These are phyloP conservation scores for Pediacus dermestoides DNA, from an alignment of 2,888 invertebrate species.

Conservation along the genomic window DNA sequence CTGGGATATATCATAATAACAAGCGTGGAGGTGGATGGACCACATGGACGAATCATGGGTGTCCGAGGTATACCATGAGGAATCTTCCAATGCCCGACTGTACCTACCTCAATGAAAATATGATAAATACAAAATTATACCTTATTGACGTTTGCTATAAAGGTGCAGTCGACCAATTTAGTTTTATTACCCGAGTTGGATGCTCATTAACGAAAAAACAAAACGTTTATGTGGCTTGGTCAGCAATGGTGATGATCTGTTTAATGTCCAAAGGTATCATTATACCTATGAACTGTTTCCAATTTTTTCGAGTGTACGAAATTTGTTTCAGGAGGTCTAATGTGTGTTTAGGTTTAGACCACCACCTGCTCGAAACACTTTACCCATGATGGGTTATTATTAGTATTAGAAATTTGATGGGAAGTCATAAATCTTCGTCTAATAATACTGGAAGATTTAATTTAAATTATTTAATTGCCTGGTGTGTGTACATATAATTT, in stretches of 20 bases:
- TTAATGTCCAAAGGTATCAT: constrained; percentile 33
- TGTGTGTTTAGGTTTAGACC: constrained; percentile 25
- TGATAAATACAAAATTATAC: constrained; percentile 45
- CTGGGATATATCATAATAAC: constrained; percentile 44
- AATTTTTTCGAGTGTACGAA: constrained; percentile 14
- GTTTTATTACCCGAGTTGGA: constrained; percentile 3
- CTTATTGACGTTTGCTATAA: constrained; percentile 38
- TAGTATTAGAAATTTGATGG: constrained; percentile 29
- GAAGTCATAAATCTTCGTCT: too few relatives aligned
- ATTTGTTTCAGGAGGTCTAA: constrained; percentile 8
- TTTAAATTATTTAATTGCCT: too few relatives aligned
- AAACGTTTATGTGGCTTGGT: constrained; percentile 13
- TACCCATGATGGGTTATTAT: constrained; percentile 24
- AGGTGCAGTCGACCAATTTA: constrained; percentile 35
- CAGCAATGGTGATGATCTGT: constrained; percentile 28
- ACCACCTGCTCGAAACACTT: constrained; percentile 24
- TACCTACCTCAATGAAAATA: constrained; percentile 42
- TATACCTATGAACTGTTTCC: constrained; percentile 21
- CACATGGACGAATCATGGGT: neutral
- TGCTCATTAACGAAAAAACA: constrained; percentile 32
- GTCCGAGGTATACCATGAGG: too few relatives aligned
- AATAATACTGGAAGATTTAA: too few relatives aligned
- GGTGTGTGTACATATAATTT: too few relatives aligned
- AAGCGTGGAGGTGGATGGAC: constrained; percentile 10
- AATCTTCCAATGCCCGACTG: constrained; percentile 36